Percentiles rank a stretch among this genome's conserved stretches.
phyloP scores from a whole-genome alignment of 2,113 vertebrate species.

The Haemorhous mexicanus region DNA sequence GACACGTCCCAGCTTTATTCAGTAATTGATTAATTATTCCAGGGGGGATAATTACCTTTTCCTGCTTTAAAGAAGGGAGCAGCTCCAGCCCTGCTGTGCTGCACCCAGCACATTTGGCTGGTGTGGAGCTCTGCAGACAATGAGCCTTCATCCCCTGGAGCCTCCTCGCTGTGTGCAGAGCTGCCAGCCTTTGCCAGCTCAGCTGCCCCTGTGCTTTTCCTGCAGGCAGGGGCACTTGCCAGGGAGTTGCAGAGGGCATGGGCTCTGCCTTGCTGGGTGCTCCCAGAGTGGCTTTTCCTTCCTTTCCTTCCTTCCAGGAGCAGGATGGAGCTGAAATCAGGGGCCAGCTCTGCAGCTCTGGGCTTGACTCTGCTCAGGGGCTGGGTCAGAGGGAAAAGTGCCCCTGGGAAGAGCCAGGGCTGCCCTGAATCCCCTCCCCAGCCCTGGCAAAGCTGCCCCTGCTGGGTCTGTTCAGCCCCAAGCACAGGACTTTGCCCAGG shows the following conservation, averaged over 20 bases:
- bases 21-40: too few relatives aligned
- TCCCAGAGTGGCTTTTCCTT: not conserved
- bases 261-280: not conserved
- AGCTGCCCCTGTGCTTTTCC: not conserved
- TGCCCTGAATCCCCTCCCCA: not conserved
- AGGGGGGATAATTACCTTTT: not conserved
- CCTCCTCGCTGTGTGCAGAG: not conserved
- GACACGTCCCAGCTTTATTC: not conserved
- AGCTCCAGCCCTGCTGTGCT: not conserved
- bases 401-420: not conserved
- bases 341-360: not conserved
- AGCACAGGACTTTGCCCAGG: not conserved
- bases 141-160: not conserved
- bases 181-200: not conserved
- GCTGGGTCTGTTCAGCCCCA: not conserved
- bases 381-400: not conserved
- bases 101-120: not conserved
- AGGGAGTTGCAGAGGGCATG: not conserved
- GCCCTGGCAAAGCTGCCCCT: not conserved
- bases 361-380: not conserved
- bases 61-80: not conserved
- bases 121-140: not conserved
- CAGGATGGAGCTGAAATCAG: not conserved
- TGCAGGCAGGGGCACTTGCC: not conserved
- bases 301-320: not conserved